A percentile compares a stretch with the other conserved stretches of the same genome.
phyloP scores from a whole-genome alignment of 1,140 invertebrate species.

The Drosophila nasuta region DNA sequence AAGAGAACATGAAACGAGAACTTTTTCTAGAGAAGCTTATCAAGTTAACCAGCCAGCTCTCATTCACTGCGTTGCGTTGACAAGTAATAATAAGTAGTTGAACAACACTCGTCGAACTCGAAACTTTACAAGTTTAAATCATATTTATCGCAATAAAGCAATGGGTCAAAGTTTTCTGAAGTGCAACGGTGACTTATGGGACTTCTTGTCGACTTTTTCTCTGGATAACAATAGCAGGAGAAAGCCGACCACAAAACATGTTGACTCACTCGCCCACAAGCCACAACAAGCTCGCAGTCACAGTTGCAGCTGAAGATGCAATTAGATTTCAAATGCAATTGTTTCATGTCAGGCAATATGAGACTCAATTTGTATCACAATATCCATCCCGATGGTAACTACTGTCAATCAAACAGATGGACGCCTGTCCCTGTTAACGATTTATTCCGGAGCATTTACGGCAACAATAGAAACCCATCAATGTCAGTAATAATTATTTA shows the following conservation, averaged over 20 bases:
- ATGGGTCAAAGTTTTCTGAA: slow-evolving; percentile 17
- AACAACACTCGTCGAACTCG: not conserved
- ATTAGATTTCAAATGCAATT: slow-evolving; percentile 31
- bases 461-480: slow-evolving; percentile 25
- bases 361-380: slow-evolving; percentile 42
- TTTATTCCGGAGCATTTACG: slow-evolving; percentile 3
- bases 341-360: slow-evolving; percentile 30
- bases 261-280: slow-evolving; percentile 30
- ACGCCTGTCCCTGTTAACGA: slow-evolving; percentile 25
- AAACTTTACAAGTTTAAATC: not conserved
- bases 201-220: slow-evolving; percentile 13
- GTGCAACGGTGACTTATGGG: slow-evolving; percentile 19
- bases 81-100: slow-evolving; percentile 11
- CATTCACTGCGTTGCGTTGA: not conserved
- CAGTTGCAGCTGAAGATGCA: not conserved
- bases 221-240: slow-evolving; percentile 39
- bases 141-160: slow-evolving; percentile 4
- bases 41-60: slow-evolving; percentile 17
- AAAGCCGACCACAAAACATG: slow-evolving; percentile 34
- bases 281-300: not conserved
- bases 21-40: slow-evolving; percentile 27
- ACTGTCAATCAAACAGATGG: slow-evolving; percentile 29
- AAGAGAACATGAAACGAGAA: slow-evolving; percentile 18
- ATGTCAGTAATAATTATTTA: slow-evolving; percentile 48
- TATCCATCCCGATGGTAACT: slow-evolving; percentile 14